Conservation (phyloP, 2,797 vertebrate genomes). For the Gobio occitaniae region DNA sequence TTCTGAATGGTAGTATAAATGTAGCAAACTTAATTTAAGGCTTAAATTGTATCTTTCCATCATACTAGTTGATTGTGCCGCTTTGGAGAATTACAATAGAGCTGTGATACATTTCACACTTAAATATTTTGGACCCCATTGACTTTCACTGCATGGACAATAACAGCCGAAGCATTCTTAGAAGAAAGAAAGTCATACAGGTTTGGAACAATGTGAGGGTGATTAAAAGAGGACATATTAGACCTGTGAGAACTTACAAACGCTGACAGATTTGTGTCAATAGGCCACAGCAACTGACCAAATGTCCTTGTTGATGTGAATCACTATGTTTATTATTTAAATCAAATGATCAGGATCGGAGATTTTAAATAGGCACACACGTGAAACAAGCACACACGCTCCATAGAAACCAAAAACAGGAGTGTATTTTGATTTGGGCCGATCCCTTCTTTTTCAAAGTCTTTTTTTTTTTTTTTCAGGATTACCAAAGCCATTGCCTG, state of each 20-base stretch:
- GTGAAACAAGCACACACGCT: slow-evolving; percentile 48
- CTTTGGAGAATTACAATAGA: background rate
- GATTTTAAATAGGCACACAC: slow-evolving; percentile 8
- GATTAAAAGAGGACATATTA: background rate
- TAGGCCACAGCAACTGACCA: background rate
- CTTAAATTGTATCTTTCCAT: background rate
- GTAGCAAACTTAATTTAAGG: background rate
- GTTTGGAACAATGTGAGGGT: background rate
- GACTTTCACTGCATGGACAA: background rate
- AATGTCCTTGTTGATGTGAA: background rate
- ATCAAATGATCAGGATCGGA: slow-evolving; percentile 25
- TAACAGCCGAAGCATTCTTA: background rate
- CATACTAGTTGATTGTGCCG: background rate
- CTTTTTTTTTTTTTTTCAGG: slow-evolving; percentile 52
- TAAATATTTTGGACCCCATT: background rate
- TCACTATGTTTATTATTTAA: background rate
- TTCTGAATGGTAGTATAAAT: background rate
- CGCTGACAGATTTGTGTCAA: slow-evolving; percentile 4
- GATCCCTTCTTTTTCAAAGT: slow-evolving; percentile 55
- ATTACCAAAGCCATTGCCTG: slow-evolving; percentile 57
- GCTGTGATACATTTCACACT: background rate
- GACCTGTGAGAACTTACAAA: background rate
- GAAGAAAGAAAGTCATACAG: background rate
- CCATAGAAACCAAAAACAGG: slow-evolving; percentile 52
- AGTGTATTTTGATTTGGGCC: slow-evolving; percentile 57